These are phyloP conservation scores for Cataglyphis hispanica DNA, from an alignment of 1,140 invertebrate genomes.

Conservation along the genomic window DNA sequence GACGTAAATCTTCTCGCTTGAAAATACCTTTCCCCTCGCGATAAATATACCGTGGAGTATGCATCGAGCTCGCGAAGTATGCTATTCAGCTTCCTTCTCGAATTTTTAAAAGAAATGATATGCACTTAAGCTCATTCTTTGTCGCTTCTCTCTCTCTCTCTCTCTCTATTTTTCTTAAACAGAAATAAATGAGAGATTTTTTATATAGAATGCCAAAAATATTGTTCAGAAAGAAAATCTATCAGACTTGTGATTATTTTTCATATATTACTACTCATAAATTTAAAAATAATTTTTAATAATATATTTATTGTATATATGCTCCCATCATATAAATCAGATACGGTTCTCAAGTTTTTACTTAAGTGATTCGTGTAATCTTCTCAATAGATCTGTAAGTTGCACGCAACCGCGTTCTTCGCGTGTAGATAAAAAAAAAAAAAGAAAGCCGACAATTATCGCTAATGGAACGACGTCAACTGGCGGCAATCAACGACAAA, in stretches of 20 bases:
- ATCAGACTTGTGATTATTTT: not conserved
- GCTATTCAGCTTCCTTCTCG: conserved; percentile 1
- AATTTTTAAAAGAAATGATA: not conserved
- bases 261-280: not conserved
- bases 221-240: not conserved
- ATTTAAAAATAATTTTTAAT: not conserved
- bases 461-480: conserved; percentile 36
- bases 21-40: not conserved
- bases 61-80: conserved; percentile 5
- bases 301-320: not conserved
- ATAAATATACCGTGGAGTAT: conserved; percentile 41
- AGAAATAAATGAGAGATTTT: no score
- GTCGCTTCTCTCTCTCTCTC: no score
- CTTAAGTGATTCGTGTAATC: not conserved
- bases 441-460: conserved; percentile 15
- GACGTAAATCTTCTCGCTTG: conserved; percentile 30
- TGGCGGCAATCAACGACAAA: conserved; percentile 12
- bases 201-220: not conserved
- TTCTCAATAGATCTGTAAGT: conserved; percentile 5
- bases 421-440: not conserved
- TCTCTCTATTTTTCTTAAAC: no score
- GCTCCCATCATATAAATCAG: not conserved
- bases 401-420: not conserved
- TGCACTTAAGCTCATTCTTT: not conserved
- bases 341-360: not conserved